phyloP scores from a whole-genome alignment of 2,113 vertebrate genomes.

The Merops nubicus region DNA sequence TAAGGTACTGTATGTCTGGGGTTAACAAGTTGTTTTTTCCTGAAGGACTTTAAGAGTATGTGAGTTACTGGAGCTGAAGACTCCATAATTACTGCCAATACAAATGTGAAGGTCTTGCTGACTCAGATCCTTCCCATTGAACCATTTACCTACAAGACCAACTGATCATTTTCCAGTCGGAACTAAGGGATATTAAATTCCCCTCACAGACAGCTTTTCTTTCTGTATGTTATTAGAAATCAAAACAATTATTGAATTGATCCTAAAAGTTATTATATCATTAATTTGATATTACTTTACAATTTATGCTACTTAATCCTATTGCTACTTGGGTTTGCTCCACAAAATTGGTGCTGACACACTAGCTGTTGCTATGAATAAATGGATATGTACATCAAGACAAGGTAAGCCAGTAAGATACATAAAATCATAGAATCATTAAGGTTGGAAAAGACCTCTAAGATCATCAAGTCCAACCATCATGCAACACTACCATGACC shows the following conservation, averaged over 20 bases:
- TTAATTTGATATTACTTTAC: not conserved
- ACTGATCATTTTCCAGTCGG: not conserved
- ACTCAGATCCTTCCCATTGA: not conserved
- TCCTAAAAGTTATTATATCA: not conserved
- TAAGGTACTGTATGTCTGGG: not conserved
- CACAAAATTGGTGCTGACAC: not conserved
- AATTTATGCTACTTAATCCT: not conserved
- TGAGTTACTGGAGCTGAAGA: not conserved
- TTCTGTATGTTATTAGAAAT: not conserved
- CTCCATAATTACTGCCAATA: not conserved
- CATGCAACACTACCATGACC: too few relatives aligned
- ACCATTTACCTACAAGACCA: not conserved
- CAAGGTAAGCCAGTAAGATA: not conserved
- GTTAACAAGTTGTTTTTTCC: not conserved
- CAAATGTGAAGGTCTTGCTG: not conserved
- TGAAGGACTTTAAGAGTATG: not conserved
- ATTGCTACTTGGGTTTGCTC: not conserved
- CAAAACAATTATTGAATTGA: not conserved
- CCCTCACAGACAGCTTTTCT: not conserved
- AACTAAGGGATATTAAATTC: not conserved
- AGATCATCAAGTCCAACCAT: too few relatives aligned
- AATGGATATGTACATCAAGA: not conserved
- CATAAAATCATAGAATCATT: too few relatives aligned
- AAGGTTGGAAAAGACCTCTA: too few relatives aligned
- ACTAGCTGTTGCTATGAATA: not conserved